Evolutionary conservation across 2,797 vertebrate genomes (phyloP).

Genomic region (Chiroxiphia lanceolata): DNA sequence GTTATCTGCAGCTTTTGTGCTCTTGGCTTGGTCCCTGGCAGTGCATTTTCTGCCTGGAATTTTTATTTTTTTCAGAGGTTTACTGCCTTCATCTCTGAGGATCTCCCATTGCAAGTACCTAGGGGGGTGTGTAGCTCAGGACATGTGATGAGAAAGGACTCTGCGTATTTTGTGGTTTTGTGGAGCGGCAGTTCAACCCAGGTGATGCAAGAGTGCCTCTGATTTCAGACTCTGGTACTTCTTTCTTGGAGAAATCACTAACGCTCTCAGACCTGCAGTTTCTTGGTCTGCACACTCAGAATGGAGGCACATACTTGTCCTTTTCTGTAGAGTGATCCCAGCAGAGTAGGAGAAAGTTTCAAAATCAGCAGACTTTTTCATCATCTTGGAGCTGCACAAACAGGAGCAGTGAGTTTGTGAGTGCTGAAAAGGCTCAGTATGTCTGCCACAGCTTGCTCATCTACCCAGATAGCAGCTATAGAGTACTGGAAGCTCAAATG

Average conservation of each 20-base stretch:
- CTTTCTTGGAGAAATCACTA: neutral
- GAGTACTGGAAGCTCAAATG: constrained; percentile 4
- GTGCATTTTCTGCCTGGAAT: neutral
- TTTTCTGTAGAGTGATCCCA: neutral
- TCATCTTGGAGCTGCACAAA: neutral
- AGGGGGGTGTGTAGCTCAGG: neutral
- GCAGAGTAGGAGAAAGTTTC: neutral
- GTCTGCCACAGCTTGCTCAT: constrained; percentile 12
- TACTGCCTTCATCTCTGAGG: neutral
- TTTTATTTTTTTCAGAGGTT: neutral
- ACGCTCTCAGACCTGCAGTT: neutral
- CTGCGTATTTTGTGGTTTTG: neutral
- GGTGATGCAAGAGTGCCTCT: neutral
- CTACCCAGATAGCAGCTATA: constrained; percentile 26
- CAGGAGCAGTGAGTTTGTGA: constrained; percentile 36
- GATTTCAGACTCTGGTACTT: neutral
- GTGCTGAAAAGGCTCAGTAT: constrained; percentile 13
- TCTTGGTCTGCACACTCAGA: neutral
- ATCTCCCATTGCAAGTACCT: neutral
- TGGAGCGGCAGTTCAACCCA: neutral
- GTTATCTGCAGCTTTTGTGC: neutral
- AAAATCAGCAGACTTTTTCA: neutral
- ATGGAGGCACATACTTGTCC: accelerated
- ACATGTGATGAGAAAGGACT: neutral
- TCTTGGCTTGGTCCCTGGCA: neutral